Evolutionary conservation across 2,888 invertebrate genomes (phyloP), one percentile per base, ranked within the genome.

Genomic region (Griposia aprilina): DNA sequence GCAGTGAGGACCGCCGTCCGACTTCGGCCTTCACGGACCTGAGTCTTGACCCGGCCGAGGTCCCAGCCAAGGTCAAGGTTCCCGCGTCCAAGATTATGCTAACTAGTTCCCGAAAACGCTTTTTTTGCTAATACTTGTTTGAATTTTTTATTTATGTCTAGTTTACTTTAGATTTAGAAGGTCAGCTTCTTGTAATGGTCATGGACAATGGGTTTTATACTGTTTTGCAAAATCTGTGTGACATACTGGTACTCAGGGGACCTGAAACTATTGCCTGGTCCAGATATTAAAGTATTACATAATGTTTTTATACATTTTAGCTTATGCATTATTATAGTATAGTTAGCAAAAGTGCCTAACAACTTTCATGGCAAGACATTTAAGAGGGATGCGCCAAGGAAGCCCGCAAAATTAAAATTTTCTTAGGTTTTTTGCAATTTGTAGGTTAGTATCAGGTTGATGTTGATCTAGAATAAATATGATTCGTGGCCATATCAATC

Each of bases 51-150:
- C 86, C 83, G 81, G 72, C 71, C 83, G 82, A 83, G 83, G 81
- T 80, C 81, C 17, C 10, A 66, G 62, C 70, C 86, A 90, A 90
- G 90, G 90, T 89, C 89, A 87, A 90, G 90, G 90, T 78, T 75
- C 55, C 57, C 60, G 76, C 78, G 74, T 69, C 75, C 78, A 72
- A 87, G 65, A 82, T 80, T 68, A 81, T 76, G 84, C 57, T 76
- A 81, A 85, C 71, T 78, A 87, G 85, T 83, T 81, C 80, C 76
- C 82, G 78, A 83, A 87, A 81, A 84, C 60, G 72, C 10, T 15
- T 80, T 84, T 78, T 87, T 87, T 84, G 84, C 66, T 60, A 36
- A 36, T 36, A 41, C n/a, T 48, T 78, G 48, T 60, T 77, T 74
- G 59, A 67, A 26, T 83, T 81, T 75, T 65, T 74, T 62, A 77